Evolutionary conservation across 2,888 invertebrate species (phyloP).

Genomic region (Athetis lepigone): DNA sequence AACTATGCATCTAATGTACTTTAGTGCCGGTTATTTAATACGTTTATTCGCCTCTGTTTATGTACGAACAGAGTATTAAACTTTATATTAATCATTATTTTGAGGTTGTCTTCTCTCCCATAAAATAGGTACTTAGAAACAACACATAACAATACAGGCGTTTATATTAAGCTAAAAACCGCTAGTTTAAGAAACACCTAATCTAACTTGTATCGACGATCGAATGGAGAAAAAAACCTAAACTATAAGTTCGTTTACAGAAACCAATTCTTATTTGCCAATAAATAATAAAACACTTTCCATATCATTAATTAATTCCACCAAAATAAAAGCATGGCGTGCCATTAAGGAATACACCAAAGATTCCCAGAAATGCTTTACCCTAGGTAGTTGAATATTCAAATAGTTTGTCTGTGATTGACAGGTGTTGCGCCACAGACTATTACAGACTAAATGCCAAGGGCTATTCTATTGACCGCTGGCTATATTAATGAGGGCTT

Average conservation of each 20-base stretch:
- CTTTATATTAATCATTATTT: too few relatives aligned
- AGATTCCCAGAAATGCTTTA: conserved; percentile 45
- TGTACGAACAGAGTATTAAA: too few relatives aligned
- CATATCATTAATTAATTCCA: conserved; percentile 40
- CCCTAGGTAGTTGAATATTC: conserved; percentile 59
- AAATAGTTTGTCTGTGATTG: conserved; percentile 54
- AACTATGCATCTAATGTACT: too few relatives aligned
- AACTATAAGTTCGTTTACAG: conserved; percentile 3
- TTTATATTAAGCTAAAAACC: too few relatives aligned
- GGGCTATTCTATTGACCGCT: conserved; percentile 61
- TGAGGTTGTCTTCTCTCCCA: too few relatives aligned
- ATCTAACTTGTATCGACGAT: too few relatives aligned
- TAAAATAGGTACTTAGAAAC: too few relatives aligned
- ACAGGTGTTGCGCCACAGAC: conserved; percentile 41
- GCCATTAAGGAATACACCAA: conserved; percentile 34
- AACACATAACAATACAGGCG: too few relatives aligned
- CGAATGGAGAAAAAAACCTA: background rate
- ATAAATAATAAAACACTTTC: conserved; percentile 35
- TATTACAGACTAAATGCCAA: conserved; percentile 61
- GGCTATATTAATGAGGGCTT: conserved; percentile 56
- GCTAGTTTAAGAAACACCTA: too few relatives aligned
- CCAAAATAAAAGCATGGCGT: conserved; percentile 49
- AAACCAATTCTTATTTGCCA: conserved; percentile 3
- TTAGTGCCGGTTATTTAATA: too few relatives aligned
- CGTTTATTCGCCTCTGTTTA: too few relatives aligned